These are phyloP conservation scores for Megalonaias nervosa DNA, from an alignment of 1,140 invertebrate species.

Conservation along the genomic window DNA sequence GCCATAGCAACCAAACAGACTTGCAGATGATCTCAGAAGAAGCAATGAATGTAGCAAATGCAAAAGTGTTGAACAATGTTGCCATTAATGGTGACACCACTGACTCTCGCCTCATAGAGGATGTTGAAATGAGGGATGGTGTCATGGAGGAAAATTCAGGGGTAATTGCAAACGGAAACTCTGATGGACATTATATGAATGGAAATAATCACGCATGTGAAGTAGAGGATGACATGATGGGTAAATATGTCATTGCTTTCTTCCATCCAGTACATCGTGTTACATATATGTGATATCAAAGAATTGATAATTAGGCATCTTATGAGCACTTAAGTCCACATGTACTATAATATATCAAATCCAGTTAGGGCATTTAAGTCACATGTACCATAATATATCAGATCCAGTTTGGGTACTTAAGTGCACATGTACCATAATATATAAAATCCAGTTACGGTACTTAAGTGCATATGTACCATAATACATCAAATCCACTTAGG, in stretches of 20 bases:
- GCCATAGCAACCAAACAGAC: slow-evolving; percentile 41
- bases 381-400: too few species aligned
- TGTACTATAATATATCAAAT: too few species aligned
- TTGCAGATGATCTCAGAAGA: slow-evolving; percentile 67
- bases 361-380: too few species aligned
- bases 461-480: too few species aligned
- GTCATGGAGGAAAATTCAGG: slow-evolving; percentile 48
- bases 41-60: slow-evolving; percentile 75
- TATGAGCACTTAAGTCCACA: too few species aligned
- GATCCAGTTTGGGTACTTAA: too few species aligned
- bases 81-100: slow-evolving; percentile 61
- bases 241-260: slow-evolving; percentile 49
- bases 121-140: slow-evolving; percentile 76
- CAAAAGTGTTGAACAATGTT: slow-evolving; percentile 72
- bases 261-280: too few species aligned
- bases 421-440: too few species aligned
- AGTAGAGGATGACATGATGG: slow-evolving; percentile 68
- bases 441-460: too few species aligned
- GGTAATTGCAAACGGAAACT: slow-evolving; percentile 72
- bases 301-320: too few species aligned
- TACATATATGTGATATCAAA: too few species aligned
- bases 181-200: slow-evolving; percentile 72
- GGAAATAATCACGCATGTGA: slow-evolving; percentile 72
- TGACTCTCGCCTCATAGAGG: slow-evolving; percentile 63
- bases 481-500: too few species aligned